A percentile compares a stretch with the other conserved stretches of the same genome.
These are phyloP conservation scores for Nysson spinosus DNA, from an alignment of 2,888 invertebrate species.

Conservation along the genomic window DNA sequence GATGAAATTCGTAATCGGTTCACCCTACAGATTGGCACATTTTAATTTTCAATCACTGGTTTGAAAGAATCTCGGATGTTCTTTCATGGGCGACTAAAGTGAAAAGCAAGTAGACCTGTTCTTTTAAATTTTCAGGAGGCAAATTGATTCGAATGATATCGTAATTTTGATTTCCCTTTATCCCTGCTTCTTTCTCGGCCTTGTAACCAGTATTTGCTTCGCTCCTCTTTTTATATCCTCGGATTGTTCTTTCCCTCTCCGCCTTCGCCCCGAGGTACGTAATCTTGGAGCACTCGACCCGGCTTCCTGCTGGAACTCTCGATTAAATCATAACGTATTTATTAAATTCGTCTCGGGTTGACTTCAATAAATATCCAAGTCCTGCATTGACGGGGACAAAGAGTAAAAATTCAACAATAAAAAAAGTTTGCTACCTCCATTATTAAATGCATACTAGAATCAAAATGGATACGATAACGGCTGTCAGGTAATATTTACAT, in stretches of 20 bases:
- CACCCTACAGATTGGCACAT: no score
- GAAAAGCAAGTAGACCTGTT: constrained; percentile 6
- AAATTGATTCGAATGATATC: constrained; percentile 20
- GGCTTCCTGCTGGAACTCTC: constrained; percentile 30
- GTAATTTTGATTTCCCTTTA: constrained; percentile 6
- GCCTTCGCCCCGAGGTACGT: constrained; percentile 31
- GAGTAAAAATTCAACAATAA: not conserved
- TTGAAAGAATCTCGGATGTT: no score
- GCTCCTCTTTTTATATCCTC: constrained; percentile 17
- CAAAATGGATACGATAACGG: not conserved
- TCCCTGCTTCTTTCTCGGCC: constrained; percentile 34
- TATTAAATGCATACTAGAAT: not conserved
- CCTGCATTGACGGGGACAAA: constrained; percentile 13
- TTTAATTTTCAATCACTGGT: no score
- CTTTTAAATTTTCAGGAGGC: constrained; percentile 32
- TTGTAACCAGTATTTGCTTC: constrained; percentile 41
- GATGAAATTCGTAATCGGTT: no score
- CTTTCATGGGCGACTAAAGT: not conserved
- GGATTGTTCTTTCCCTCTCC: constrained; percentile 6
- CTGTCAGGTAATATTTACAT: no score
- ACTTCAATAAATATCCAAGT: constrained; percentile 58
- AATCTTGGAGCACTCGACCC: constrained; percentile 41
- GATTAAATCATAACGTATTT: constrained; percentile 66
- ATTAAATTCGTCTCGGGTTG: constrained; percentile 62
- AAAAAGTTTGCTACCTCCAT: constrained; percentile 19